These are phyloP conservation scores for Oryzias melastigma DNA, from an alignment of 2,113 vertebrate species.

Conservation along the genomic window DNA sequence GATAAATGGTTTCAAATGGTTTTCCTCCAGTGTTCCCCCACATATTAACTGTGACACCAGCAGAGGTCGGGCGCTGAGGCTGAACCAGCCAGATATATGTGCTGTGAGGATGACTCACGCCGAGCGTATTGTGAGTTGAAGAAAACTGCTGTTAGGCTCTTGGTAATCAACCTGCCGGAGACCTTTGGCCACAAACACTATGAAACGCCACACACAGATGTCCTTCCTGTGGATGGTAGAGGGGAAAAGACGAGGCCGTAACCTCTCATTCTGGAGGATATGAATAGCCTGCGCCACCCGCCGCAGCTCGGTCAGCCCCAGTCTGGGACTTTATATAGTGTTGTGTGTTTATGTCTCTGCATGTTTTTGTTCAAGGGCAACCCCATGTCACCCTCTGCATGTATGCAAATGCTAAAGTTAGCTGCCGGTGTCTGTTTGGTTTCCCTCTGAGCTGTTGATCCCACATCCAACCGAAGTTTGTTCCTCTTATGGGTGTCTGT, in stretches of 20 bases:
- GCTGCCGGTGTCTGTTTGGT: slow-evolving; percentile 51
- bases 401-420: slow-evolving; percentile 62
- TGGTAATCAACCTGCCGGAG: slow-evolving; percentile 51
- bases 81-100: not conserved
- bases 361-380: slow-evolving; percentile 65
- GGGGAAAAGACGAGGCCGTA: slow-evolving; percentile 57
- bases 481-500: slow-evolving; percentile 50
- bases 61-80: slow-evolving; percentile 49
- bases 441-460: slow-evolving; percentile 47
- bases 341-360: slow-evolving; percentile 70
- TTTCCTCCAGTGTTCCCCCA: slow-evolving; percentile 60
- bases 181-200: slow-evolving; percentile 29
- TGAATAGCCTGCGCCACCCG: slow-evolving; percentile 79
- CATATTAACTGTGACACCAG: slow-evolving; percentile 67
- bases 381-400: slow-evolving; percentile 42
- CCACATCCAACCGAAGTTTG: slow-evolving; percentile 48
- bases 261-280: slow-evolving; percentile 80
- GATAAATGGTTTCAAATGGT: slow-evolving; percentile 69
- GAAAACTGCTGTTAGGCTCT: slow-evolving; percentile 41
- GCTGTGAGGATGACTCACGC: not conserved
- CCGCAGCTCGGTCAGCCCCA: slow-evolving; percentile 75
- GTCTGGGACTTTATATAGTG: slow-evolving; percentile 82
- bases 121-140: slow-evolving; percentile 33
- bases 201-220: slow-evolving; percentile 44
- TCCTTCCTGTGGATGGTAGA: slow-evolving; percentile 56